Evolutionary conservation across 2,888 invertebrate species (phyloP).

Genomic region (Acanthoscelides obtectus): DNA sequence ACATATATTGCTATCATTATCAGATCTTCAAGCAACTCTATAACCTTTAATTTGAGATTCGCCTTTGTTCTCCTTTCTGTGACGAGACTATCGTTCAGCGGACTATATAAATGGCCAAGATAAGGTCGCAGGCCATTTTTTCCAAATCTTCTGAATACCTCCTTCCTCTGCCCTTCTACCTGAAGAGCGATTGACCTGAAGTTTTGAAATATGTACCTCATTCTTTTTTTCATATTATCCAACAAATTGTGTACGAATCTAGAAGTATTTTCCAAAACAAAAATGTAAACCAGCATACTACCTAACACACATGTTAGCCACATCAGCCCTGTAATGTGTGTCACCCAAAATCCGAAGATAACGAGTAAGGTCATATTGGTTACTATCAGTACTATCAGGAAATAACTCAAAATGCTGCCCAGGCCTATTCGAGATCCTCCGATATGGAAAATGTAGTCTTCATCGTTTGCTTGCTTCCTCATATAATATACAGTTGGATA

Average conservation of each 20-base stretch:
- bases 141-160: conserved; percentile 26
- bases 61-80: conserved; percentile 21
- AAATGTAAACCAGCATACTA: conserved; percentile 22
- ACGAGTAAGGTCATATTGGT: conserved; percentile 20
- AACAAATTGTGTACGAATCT: conserved; percentile 16
- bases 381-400: conserved; percentile 14
- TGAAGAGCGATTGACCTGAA: neutral
- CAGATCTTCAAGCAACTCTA: conserved; percentile 28
- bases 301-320: conserved; percentile 26
- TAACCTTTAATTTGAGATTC: conserved; percentile 14
- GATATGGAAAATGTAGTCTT: neutral
- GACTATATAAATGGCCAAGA: conserved; percentile 25
- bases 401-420: neutral
- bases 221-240: conserved; percentile 5
- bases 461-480: neutral
- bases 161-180: conserved; percentile 25
- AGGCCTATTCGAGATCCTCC: neutral
- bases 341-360: conserved; percentile 32
- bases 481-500: conserved; percentile 25
- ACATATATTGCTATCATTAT: conserved; percentile 32
- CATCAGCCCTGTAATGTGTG: conserved; percentile 22
- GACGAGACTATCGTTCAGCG: conserved; percentile 13
- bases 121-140: conserved; percentile 24
- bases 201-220: neutral
- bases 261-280: conserved; percentile 26